phyloP scores from a whole-genome alignment of 2,113 vertebrate genomes.

The Dendropsophus ebraccatus region DNA sequence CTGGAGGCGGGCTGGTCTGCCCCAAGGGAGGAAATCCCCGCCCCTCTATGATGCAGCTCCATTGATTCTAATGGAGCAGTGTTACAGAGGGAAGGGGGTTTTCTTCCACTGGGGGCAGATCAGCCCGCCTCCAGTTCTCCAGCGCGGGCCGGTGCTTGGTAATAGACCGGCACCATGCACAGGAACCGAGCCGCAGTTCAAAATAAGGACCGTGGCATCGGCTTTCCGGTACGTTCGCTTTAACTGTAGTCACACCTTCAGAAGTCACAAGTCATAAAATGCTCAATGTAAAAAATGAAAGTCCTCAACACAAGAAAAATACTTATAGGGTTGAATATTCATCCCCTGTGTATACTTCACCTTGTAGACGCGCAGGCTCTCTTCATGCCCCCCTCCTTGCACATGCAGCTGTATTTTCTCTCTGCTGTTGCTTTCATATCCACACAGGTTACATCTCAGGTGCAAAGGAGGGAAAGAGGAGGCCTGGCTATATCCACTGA shows the following conservation, averaged over 20 bases:
- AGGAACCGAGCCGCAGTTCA: no score
- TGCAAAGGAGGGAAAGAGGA: constrained; percentile 65
- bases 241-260: background rate
- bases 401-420: constrained; percentile 73
- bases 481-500: constrained; percentile 66
- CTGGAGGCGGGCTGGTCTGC: no score
- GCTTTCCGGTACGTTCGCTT: no score
- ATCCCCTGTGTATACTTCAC: constrained; percentile 55
- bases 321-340: background rate
- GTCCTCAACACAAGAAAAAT: background rate
- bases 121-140: no score
- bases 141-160: no score
- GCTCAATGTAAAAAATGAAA: background rate
- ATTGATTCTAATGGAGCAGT: no score
- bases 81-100: no score
- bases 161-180: no score
- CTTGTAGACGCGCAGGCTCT: constrained; percentile 70
- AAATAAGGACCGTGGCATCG: no score
- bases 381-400: constrained; percentile 67
- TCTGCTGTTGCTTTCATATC: constrained; percentile 73
- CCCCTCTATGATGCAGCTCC: no score
- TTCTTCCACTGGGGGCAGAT: no score
- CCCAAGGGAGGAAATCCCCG: no score
- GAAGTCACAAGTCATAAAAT: background rate
- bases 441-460: constrained; percentile 74